phyloP scores from a whole-genome alignment of 2,113 vertebrate species.

The Enhydra lutris region DNA sequence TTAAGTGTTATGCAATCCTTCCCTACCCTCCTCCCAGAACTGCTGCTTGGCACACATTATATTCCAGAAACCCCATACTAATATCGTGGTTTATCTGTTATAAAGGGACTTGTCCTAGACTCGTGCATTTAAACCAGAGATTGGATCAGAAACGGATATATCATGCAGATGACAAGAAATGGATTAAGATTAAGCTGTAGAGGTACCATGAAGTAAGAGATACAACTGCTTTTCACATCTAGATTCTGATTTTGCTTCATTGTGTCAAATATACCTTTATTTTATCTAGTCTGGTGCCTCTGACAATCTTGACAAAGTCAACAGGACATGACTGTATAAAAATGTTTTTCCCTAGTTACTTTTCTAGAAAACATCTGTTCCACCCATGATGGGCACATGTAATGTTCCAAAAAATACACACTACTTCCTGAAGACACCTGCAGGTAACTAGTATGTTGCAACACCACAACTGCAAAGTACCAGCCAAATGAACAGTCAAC shows the following conservation, averaged over 20 bases:
- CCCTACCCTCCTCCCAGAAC: background rate
- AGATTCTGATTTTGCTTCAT: background rate
- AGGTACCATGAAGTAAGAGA: background rate
- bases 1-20: background rate
- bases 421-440: background rate
- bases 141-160: background rate
- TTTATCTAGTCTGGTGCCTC: background rate
- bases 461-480: background rate
- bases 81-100: background rate
- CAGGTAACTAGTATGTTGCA: background rate
- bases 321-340: background rate
- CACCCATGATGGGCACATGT: background rate
- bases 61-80: conserved; percentile 10
- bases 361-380: conserved; percentile 41
- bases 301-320: background rate
- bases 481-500: background rate
- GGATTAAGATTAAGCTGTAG: background rate
- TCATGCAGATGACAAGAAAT: background rate
- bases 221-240: background rate
- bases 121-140: background rate
- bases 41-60: background rate
- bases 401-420: background rate
- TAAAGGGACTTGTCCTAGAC: background rate
- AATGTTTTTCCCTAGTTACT: conserved; percentile 6
- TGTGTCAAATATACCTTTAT: background rate